Evolutionary conservation across 2,113 vertebrate species (phyloP).

Genomic region (Stigmatopora argus): DNA sequence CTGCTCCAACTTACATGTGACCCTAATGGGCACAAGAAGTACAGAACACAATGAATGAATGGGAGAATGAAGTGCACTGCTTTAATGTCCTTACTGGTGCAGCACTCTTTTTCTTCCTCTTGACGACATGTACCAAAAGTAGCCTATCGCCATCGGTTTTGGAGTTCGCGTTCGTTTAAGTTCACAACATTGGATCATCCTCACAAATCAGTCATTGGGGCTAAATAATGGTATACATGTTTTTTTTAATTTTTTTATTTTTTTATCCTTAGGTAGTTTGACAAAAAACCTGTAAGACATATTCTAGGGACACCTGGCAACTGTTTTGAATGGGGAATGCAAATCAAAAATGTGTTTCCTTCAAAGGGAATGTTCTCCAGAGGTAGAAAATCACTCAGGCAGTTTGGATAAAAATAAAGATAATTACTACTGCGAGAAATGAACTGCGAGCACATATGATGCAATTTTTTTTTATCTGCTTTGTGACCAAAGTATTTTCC

Average conservation of each 20-base stretch:
- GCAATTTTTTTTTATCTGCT: not conserved
- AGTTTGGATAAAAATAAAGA: not conserved
- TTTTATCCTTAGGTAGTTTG: not conserved
- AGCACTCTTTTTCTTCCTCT: not conserved
- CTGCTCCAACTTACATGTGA: not conserved
- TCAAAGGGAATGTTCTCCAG: not conserved
- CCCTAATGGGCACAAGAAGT: not conserved
- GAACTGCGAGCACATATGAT: not conserved
- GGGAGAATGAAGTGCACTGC: not conserved
- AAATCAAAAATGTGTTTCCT: not conserved
- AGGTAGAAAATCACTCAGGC: conserved; percentile 1
- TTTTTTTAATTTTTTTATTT: no score
- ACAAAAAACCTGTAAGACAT: not conserved
- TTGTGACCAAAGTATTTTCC: not conserved
- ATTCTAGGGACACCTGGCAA: not conserved
- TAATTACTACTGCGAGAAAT: not conserved
- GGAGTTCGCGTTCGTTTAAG: not conserved
- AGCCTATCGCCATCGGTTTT: not conserved
- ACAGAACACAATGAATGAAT: not conserved
- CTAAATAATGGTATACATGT: not conserved
- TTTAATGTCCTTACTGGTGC: not conserved
- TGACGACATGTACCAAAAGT: not conserved
- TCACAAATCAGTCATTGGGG: not conserved
- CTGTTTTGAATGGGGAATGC: not conserved
- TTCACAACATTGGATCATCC: not conserved